A percentile compares a stretch with the other conserved stretches of the same genome.
phyloP scores from a whole-genome alignment of 1,140 invertebrate species.

The Drosophila kanapiae region DNA sequence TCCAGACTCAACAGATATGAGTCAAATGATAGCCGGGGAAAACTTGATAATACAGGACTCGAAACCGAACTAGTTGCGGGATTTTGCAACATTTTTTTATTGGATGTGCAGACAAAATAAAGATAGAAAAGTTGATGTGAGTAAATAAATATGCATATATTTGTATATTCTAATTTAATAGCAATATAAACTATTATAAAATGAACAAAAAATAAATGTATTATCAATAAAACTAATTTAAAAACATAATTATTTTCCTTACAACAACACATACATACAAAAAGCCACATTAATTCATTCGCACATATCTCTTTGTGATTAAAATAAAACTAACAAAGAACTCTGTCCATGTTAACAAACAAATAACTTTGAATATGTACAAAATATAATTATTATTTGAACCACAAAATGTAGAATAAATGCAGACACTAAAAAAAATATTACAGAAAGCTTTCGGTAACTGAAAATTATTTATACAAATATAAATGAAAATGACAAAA shows the following conservation, averaged over 20 bases:
- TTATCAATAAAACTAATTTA: too few species aligned
- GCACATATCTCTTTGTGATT: too few species aligned
- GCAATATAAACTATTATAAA: too few species aligned
- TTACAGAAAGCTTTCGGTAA: not conserved
- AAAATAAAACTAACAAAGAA: not conserved
- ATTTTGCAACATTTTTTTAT: not conserved
- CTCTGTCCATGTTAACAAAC: not conserved
- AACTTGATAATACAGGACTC: not conserved
- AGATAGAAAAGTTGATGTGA: not conserved
- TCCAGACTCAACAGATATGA: constrained; percentile 25
- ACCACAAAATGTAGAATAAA: not conserved
- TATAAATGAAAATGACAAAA: not conserved
- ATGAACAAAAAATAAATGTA: too few species aligned
- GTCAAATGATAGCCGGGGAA: constrained; percentile 17
- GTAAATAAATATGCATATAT: too few species aligned
- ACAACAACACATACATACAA: too few species aligned
- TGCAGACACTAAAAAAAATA: not conserved
- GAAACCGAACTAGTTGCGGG: constrained; percentile 11
- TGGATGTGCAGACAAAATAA: not conserved
- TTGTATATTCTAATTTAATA: too few species aligned
- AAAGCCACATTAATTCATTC: too few species aligned
- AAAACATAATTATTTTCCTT: too few species aligned
- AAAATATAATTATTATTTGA: not conserved
- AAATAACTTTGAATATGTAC: too few species aligned
- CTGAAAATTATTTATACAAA: not conserved